Conservation (phyloP, 2,113 vertebrate genomes). For the crab-eating macaque (Macaca fascicularis) region T2T-MFA8v1.1 NC_088389.1:38962501-38963000, state of each 20-base stretch:
- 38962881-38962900: not conserved
- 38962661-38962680: not conserved
- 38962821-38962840: not conserved
- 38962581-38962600: accelerated
- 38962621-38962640: not conserved
- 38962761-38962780: not conserved
- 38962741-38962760: not conserved
- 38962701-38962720: not conserved
- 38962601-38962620: too few relatives aligned
- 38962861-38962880: not conserved
- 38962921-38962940: not conserved
- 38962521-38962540: not conserved
- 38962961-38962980: not conserved
- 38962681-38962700: not conserved
- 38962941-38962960: not conserved
- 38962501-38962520: not conserved
- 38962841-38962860: not conserved
- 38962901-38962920: not conserved
- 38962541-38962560: not conserved
- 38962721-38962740: not conserved
- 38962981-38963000: not conserved
- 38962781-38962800: not conserved
- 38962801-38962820: not conserved
- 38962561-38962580: not conserved
- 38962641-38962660: not conserved